phyloP scores from a whole-genome alignment of 2,888 invertebrate genomes.

The Leucophora obtusa region DNA sequence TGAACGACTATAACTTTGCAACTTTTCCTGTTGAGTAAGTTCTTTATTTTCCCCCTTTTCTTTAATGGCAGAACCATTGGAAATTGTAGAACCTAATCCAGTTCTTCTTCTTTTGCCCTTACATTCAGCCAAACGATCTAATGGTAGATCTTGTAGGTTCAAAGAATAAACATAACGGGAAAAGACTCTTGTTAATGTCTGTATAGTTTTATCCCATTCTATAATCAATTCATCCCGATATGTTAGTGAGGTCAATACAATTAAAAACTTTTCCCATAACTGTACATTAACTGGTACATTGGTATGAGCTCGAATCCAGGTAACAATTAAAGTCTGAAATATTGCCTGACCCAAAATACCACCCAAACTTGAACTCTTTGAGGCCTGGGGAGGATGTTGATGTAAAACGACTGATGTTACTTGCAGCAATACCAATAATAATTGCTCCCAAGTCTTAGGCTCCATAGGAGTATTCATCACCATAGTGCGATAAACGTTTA shows the following conservation, averaged over 20 bases:
- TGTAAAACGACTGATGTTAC: slow-evolving; percentile 93
- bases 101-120: slow-evolving; percentile 85
- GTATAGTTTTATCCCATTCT: slow-evolving; percentile 99
- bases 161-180: slow-evolving; percentile 96
- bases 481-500: slow-evolving; percentile 97
- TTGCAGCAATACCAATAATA: slow-evolving; percentile 91
- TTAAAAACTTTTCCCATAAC: slow-evolving; percentile 95
- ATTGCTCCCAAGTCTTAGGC: slow-evolving; percentile 94
- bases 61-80: slow-evolving; percentile 57
- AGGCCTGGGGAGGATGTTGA: slow-evolving; percentile 85
- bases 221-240: slow-evolving; percentile 96
- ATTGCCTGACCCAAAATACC: slow-evolving; percentile 91
- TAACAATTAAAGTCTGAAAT: slow-evolving; percentile 96
- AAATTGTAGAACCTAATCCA: slow-evolving; percentile 74
- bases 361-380: slow-evolving; percentile 83
- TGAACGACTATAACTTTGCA: slow-evolving; percentile 72
- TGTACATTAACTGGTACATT: slow-evolving; percentile 93
- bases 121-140: slow-evolving; percentile 88
- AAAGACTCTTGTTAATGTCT: slow-evolving; percentile 95
- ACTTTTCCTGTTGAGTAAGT: slow-evolving; percentile 69
- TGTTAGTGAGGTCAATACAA: slow-evolving; percentile 91
- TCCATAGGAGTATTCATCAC: slow-evolving; percentile 98
- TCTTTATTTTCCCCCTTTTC: slow-evolving; percentile 65
- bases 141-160: slow-evolving; percentile 91
- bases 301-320: slow-evolving; percentile 98